Conservation (phyloP, 1,140 invertebrate species). For the Marisa cornuarietis region DNA sequence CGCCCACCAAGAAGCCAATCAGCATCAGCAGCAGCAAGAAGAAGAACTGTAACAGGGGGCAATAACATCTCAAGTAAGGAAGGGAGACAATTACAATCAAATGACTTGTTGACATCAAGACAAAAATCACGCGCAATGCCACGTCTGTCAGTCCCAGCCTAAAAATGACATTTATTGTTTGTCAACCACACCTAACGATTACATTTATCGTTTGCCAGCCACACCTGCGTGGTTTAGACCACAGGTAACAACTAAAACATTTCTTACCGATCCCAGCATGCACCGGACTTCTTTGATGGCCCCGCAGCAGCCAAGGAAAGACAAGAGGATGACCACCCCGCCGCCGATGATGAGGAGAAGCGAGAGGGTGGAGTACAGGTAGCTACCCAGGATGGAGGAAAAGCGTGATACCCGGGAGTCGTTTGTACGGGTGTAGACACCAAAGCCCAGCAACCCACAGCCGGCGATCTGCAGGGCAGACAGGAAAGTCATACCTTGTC, state of each 20-base stretch:
- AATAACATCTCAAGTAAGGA: no score
- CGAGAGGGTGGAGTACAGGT: slow-evolving; percentile 41
- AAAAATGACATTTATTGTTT: no score
- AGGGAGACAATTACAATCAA: no score
- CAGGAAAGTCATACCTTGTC: no score
- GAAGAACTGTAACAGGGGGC: slow-evolving; percentile 47
- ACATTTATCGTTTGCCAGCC: not conserved
- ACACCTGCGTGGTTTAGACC: no score
- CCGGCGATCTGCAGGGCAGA: slow-evolving; percentile 44
- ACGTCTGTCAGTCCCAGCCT: no score
- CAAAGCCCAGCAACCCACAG: slow-evolving; percentile 51
- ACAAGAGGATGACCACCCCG: slow-evolving; percentile 46
- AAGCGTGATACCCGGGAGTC: slow-evolving; percentile 35
- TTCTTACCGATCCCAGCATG: slow-evolving; percentile 54
- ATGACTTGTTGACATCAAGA: no score
- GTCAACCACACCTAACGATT: not conserved
- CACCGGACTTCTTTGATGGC: slow-evolving; percentile 58
- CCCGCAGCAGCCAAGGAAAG: slow-evolving; percentile 58
- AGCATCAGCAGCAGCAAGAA: slow-evolving; percentile 46
- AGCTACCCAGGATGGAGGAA: slow-evolving; percentile 42
- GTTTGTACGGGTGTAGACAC: slow-evolving; percentile 50
- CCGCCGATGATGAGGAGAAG: slow-evolving; percentile 44
- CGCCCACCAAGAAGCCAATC: slow-evolving; percentile 42
- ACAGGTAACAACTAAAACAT: not conserved
- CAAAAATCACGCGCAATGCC: no score